These are phyloP conservation scores for Cardiocondyla obscurior DNA, from an alignment of 1,140 invertebrate species.

Conservation along the genomic window DNA sequence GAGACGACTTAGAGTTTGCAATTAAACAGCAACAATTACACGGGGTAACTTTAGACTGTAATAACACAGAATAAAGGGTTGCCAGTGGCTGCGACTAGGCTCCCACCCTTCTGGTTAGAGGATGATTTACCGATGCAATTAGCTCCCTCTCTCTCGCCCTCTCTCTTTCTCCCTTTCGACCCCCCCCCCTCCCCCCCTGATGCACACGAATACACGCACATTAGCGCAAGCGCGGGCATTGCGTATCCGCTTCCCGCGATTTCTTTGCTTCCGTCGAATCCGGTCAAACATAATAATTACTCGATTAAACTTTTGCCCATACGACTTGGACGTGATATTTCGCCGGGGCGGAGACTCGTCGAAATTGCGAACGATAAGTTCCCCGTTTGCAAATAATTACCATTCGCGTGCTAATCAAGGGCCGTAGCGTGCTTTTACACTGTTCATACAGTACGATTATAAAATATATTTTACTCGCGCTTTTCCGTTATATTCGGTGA, in stretches of 20 bases:
- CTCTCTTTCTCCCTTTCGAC: neutral
- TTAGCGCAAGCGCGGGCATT: slow-evolving; percentile 8
- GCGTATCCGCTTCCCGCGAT: slow-evolving; percentile 33
- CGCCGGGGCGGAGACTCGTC: slow-evolving; percentile 15
- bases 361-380: neutral
- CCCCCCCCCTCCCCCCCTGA: neutral
- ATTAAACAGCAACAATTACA: slow-evolving; percentile 85
- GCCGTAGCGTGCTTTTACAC: neutral
- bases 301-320: slow-evolving; percentile 77
- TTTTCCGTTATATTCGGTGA: neutral
- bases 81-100: slow-evolving; percentile 77
- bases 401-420: neutral
- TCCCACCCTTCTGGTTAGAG: slow-evolving; percentile 81
- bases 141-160: slow-evolving; percentile 71
- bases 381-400: neutral
- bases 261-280: slow-evolving; percentile 76
- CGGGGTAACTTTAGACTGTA: slow-evolving; percentile 85
- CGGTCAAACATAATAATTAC: slow-evolving; percentile 84
- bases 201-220: slow-evolving; percentile 57
- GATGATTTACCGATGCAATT: slow-evolving; percentile 85
- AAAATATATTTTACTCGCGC: neutral
- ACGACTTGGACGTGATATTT: slow-evolving; percentile 51
- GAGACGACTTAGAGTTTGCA: slow-evolving; percentile 83
- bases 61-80: slow-evolving; percentile 85
- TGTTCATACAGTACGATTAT: neutral